Evolutionary conservation across 2,113 vertebrate species (phyloP).

Genomic region (Neomonachus schauinslandi): DNA sequence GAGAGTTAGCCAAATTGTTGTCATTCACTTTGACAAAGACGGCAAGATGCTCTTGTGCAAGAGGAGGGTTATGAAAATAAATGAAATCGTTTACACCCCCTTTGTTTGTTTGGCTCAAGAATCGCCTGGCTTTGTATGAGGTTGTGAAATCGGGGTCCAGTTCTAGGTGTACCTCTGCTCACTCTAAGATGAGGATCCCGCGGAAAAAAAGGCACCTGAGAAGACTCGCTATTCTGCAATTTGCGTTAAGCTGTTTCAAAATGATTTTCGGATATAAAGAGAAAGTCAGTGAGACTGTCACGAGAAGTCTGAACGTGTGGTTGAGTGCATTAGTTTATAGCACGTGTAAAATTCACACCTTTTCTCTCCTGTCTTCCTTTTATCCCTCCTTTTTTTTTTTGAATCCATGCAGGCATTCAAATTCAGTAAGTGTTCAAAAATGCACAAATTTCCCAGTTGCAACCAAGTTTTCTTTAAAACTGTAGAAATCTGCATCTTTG

Average conservation of each 20-base stretch:
- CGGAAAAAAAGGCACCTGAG: background rate
- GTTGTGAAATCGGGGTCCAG: slow-evolving; percentile 68
- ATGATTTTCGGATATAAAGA: slow-evolving; percentile 12
- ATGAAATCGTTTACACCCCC: slow-evolving; percentile 86
- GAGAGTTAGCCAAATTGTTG: slow-evolving; percentile 96
- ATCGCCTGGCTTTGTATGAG: slow-evolving; percentile 74
- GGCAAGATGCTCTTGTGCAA: slow-evolving; percentile 87
- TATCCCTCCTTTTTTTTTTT: background rate
- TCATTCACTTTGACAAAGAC: slow-evolving; percentile 96
- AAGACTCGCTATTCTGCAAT: slow-evolving; percentile 4
- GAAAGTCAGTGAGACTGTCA: slow-evolving; percentile 22
- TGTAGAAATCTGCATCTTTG: slow-evolving; percentile 11
- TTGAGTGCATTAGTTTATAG: slow-evolving; percentile 33
- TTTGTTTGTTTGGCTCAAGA: slow-evolving; percentile 85
- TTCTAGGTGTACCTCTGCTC: background rate
- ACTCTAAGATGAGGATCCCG: background rate
- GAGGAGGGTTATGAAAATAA: slow-evolving; percentile 91
- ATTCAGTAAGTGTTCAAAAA: slow-evolving; percentile 59
- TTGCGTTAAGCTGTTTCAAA: slow-evolving; percentile 57
- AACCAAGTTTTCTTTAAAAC: slow-evolving; percentile 48
- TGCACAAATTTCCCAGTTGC: background rate
- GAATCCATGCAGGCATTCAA: background rate
- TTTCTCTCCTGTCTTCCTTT: slow-evolving; percentile 1
- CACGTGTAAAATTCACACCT: background rate
- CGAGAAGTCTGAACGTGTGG: background rate